A percentile compares a stretch with the other conserved stretches of the same genome.
Conservation (phyloP, 2,888 invertebrate species). For the Polylopha cassiicola region DNA sequence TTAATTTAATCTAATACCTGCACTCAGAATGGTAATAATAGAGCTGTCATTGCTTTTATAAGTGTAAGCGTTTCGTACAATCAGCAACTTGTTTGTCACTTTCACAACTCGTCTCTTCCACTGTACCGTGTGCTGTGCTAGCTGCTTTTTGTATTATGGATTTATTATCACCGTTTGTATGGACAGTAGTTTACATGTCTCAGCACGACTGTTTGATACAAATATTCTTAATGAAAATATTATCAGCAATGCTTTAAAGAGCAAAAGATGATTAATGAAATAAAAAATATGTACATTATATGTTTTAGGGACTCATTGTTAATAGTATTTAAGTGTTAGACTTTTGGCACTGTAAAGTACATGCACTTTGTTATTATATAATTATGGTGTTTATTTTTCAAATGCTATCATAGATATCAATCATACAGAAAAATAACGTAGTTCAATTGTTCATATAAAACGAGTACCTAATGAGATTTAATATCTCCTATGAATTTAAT, state of each 20-base stretch:
- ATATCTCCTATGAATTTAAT: background rate
- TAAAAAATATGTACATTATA: constrained; percentile 40
- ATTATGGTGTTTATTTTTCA: constrained; percentile 15
- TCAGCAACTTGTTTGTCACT: constrained; percentile 73
- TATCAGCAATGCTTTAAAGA: too few relatives aligned
- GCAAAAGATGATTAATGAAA: constrained; percentile 21
- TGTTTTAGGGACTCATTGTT: constrained; percentile 39
- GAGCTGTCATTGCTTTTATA: constrained; percentile 77
- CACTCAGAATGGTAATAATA: constrained; percentile 76
- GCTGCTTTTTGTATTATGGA: constrained; percentile 77
- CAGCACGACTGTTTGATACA: constrained; percentile 59
- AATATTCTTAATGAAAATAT: constrained; percentile 35
- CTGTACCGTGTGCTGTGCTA: constrained; percentile 76
- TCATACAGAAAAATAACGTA: too few relatives aligned
- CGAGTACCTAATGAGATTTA: background rate
- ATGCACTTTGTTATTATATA: constrained; percentile 48
- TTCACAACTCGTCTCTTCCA: constrained; percentile 75
- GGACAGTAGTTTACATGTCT: constrained; percentile 62
- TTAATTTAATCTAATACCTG: constrained; percentile 58
- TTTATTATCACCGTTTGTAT: constrained; percentile 70
- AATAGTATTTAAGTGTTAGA: constrained; percentile 25
- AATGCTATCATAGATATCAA: constrained; percentile 8
- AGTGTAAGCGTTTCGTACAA: constrained; percentile 74
- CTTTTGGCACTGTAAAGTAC: constrained; percentile 66
- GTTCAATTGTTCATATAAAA: constrained; percentile 1